Evolutionary conservation across 2,113 vertebrate species (phyloP).

Genomic region (Marcusenius ussheri): DNA sequence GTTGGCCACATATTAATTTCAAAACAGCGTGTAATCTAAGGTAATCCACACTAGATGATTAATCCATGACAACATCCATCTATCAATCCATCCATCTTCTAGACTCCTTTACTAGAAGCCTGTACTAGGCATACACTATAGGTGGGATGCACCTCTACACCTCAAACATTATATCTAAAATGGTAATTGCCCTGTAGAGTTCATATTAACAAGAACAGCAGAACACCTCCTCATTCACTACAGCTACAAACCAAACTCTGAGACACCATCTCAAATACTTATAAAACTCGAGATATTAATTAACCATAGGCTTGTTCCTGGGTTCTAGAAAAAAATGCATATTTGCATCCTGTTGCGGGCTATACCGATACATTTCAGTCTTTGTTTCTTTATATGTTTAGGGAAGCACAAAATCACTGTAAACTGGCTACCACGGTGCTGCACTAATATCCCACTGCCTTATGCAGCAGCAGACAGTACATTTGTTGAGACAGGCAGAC

Average conservation of each 20-base stretch:
- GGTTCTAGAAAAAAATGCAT: background rate
- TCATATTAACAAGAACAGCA: background rate
- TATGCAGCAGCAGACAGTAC: background rate
- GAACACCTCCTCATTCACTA: background rate
- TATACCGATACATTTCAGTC: background rate
- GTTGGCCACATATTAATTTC: background rate
- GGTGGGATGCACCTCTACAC: background rate
- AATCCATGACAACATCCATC: background rate
- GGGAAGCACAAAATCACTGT: background rate
- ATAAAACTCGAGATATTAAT: background rate
- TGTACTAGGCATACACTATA: background rate
- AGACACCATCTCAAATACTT: background rate
- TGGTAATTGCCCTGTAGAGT: background rate
- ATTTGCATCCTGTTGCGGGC: background rate
- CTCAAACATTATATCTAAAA: background rate
- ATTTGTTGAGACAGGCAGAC: background rate
- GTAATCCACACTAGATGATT: background rate
- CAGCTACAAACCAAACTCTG: background rate
- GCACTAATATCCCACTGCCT: background rate
- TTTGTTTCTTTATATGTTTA: no score
- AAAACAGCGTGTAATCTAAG: background rate
- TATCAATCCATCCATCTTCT: background rate
- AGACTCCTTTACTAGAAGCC: background rate
- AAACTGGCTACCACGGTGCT: background rate
- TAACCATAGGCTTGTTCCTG: background rate